Evolutionary conservation across 2,113 vertebrate genomes (phyloP).

Genomic region (Charina bottae): DNA sequence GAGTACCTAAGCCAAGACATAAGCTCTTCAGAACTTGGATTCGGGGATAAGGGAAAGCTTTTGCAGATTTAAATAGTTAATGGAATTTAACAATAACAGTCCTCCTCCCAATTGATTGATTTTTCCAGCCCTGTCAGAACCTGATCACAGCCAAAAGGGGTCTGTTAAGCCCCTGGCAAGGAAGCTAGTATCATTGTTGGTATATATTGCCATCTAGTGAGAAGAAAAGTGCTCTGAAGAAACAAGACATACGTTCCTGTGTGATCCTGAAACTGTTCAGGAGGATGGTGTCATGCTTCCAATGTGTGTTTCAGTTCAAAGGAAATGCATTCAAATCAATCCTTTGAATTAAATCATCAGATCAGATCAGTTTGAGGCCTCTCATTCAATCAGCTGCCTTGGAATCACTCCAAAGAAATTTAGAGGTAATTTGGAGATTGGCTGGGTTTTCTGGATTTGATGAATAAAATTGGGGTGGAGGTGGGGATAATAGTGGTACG

Average conservation of each 20-base stretch:
- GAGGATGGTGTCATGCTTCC: neutral
- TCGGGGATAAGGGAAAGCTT: neutral
- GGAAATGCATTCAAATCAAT: neutral
- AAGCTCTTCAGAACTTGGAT: neutral
- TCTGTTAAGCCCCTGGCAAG: neutral
- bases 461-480: neutral
- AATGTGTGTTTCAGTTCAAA: neutral
- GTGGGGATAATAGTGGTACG: neutral
- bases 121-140: neutral
- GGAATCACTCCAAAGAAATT: neutral
- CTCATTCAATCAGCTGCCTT: neutral
- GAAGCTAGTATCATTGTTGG: neutral
- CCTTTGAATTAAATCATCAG: neutral
- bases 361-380: neutral
- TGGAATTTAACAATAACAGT: neutral
- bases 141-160: neutral
- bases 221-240: neutral
- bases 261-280: neutral
- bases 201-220: slow-evolving; percentile 18
- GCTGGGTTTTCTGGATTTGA: neutral
- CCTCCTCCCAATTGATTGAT: neutral
- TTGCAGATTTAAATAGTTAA: neutral
- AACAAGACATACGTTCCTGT: neutral
- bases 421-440: neutral
- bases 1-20: neutral